Evolutionary conservation across 1,140 invertebrate genomes (phyloP).

Genomic region (Chlorops oryzae): DNA sequence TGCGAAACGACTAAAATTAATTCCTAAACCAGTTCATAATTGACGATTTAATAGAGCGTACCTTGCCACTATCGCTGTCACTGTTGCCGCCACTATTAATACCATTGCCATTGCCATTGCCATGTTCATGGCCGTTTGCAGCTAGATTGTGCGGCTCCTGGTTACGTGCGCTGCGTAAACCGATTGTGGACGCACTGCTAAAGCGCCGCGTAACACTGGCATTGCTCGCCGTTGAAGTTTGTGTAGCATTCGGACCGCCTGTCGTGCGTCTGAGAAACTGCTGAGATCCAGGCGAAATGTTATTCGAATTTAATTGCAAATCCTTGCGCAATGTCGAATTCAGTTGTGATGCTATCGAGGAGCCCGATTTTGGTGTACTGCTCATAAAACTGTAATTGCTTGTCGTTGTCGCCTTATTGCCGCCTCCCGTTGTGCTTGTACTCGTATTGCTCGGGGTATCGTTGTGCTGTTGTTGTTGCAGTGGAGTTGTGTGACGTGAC

Average conservation of each 20-base stretch:
- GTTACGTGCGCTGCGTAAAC: constrained; percentile 17
- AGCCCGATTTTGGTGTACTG: constrained; percentile 14
- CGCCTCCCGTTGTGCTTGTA: constrained; percentile 4
- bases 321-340: constrained; percentile 39
- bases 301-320: constrained; percentile 29
- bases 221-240: background rate
- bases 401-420: constrained; percentile 6
- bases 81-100: constrained; percentile 28
- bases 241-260: background rate
- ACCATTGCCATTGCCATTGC: constrained; percentile 10
- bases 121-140: background rate
- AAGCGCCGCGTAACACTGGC: constrained; percentile 26
- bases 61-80: constrained; percentile 55
- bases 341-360: constrained; percentile 36
- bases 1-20: constrained; percentile 25
- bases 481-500: constrained; percentile 32
- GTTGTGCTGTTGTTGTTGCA: constrained; percentile 11
- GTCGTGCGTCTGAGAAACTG: constrained; percentile 19
- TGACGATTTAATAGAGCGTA: constrained; percentile 59
- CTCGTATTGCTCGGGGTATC: constrained; percentile 13
- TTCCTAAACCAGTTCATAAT: constrained; percentile 64
- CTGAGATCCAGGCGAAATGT: constrained; percentile 8
- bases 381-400: constrained; percentile 14
- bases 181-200: constrained; percentile 35
- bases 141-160: constrained; percentile 19